Evolutionary conservation across 2,888 invertebrate genomes (phyloP).

Genomic region (Cantharis rustica): DNA sequence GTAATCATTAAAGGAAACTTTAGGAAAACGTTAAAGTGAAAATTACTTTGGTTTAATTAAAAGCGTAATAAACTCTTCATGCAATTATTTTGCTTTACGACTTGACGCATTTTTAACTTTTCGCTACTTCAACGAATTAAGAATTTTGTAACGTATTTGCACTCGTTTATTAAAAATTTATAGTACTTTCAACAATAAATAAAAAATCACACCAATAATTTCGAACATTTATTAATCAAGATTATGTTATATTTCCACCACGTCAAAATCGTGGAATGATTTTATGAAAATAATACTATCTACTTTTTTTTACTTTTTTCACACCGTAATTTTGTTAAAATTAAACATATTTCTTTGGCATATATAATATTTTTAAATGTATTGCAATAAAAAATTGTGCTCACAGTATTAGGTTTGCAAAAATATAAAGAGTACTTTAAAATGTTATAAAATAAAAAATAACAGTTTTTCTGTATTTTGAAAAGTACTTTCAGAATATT

Average conservation of each 20-base stretch:
- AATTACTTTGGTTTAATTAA: neutral
- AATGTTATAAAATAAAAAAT: neutral
- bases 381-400: neutral
- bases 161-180: neutral
- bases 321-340: neutral
- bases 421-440: neutral
- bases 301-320: neutral
- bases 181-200: neutral
- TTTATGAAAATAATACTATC: neutral
- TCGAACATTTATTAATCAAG: too few species aligned
- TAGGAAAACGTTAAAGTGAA: neutral
- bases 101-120: neutral
- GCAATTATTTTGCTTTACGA: neutral
- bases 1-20: neutral
- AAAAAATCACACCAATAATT: neutral
- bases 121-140: neutral
- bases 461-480: neutral
- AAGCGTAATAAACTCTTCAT: neutral
- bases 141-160: neutral
- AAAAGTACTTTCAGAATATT: neutral
- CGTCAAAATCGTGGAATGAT: neutral
- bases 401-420: neutral
- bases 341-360: neutral
- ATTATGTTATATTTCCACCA: neutral
- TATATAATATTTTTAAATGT: neutral